Conservation (phyloP, 2,113 vertebrate species). For the Tachysurus vachellii region DNA sequence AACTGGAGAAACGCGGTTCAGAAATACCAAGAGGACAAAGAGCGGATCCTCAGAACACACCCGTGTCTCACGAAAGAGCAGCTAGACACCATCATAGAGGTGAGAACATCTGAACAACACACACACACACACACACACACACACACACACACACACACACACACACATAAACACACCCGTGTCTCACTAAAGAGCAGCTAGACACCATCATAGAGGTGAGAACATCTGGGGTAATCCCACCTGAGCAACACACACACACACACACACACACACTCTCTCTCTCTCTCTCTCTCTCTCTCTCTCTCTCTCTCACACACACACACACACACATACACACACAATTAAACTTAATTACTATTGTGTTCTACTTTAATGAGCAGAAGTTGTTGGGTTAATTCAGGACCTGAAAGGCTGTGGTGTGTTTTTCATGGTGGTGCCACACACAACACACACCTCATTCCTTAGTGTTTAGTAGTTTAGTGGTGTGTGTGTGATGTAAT, state of each 20-base stretch:
- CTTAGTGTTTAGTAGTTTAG: not conserved
- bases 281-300: too few species aligned
- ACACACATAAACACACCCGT: conserved; percentile 70
- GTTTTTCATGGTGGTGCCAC: not conserved
- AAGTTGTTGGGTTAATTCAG: not conserved
- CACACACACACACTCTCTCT: conserved; percentile 17
- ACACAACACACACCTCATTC: not conserved
- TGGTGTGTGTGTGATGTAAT: not conserved
- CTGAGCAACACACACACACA: not conserved
- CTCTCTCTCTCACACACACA: conserved; percentile 17
- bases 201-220: conserved; percentile 87
- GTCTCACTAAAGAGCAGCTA: conserved; percentile 79
- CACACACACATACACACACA: not conserved
- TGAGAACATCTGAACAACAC: conserved; percentile 59
- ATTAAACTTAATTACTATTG: not conserved
- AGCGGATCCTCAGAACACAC: conserved; percentile 74
- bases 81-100: conserved; percentile 86
- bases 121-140: not conserved
- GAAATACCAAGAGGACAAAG: conserved; percentile 74
- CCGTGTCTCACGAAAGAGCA: conserved; percentile 78
- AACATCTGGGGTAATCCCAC: too few species aligned
- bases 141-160: conserved; percentile 1
- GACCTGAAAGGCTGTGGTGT: not conserved
- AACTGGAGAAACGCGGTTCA: conserved; percentile 80
- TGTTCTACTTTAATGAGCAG: not conserved